Base-by-base conservation (phyloP, 1,140 invertebrate genomes). In the Caenorhabditis latens region DNA sequence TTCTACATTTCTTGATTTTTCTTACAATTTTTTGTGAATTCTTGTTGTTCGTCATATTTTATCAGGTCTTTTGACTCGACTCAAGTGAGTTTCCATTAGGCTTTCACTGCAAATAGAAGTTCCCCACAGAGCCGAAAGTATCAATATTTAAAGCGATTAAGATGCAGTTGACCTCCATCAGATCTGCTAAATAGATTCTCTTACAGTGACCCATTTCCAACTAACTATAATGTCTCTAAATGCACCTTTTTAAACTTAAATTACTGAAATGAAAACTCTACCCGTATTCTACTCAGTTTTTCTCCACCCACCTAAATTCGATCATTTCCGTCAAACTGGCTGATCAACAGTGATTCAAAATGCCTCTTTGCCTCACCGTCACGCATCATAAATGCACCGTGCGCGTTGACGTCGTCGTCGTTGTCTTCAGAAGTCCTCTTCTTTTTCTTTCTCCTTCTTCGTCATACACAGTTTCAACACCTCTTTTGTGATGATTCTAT, bases 341-440 rank as follows among this genome's bases (percentile, higher is more conserved):
- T 79, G 71, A 50, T 71, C 67, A 71, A 71, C 71, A 50, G 71
- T 50, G 71, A 79, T 79, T 79, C 71, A 79, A 79, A 79, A 79
- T 79, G 14, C 71, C 71, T 79, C 46, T 50, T 48, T 79, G n/a
- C 42, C 16, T 71, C 42, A 19, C 65, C 71, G 71, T 79, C 71
- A 79, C 71, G 71, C 71, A 53, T 79, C 71, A 79, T 79, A 79
- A 79, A 79, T 79, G 71, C 71, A 79, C 71, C 71, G 71, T 79
- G 71, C 71, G 71, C 71, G 71, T 24, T n/a, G 19, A 32, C 63
- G 63, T 14, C 63, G 63, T 50, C 46, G 46, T 79, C 71, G 71
- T 79, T 79, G 71, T 79, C 71, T 79, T 79, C 71, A 79, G 71
- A 79, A 79, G 46, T 53, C 65, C 3, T 46, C 65, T 67, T 42